phyloP scores from a whole-genome alignment of 2,113 vertebrate species.

The Anguilla rostrata region DNA sequence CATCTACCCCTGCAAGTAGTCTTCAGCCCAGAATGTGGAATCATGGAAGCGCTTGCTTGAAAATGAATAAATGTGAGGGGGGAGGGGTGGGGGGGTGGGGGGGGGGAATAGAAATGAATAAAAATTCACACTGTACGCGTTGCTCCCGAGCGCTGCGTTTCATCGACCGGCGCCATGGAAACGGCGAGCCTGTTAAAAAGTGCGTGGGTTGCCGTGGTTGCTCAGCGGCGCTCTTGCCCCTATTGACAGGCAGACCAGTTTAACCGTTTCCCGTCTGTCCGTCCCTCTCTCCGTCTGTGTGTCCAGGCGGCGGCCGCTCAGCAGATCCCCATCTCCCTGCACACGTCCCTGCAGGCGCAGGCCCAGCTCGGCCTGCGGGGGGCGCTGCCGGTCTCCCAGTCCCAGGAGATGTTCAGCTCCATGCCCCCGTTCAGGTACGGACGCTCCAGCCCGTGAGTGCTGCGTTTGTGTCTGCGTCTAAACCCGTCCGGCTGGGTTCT shows the following conservation, averaged over 20 bases:
- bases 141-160: neutral
- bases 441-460: neutral
- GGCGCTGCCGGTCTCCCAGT: conserved; percentile 93
- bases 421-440: conserved; percentile 90
- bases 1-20: no score
- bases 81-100: no score
- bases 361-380: conserved; percentile 92
- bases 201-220: neutral
- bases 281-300: neutral
- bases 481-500: neutral
- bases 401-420: conserved; percentile 97
- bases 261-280: neutral
- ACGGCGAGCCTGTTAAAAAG: neutral
- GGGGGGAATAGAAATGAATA: no score
- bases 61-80: neutral
- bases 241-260: neutral
- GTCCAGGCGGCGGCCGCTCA: conserved; percentile 89
- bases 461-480: neutral
- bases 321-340: conserved; percentile 96
- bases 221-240: no score
- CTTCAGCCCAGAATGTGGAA: neutral
- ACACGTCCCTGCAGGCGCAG: conserved; percentile 95
- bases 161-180: neutral
- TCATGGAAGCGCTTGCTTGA: neutral
- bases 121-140: neutral